Evolutionary conservation across 23 tunicate genomes (phyloP).

Genomic region (Botrylloides violaceus): DNA sequence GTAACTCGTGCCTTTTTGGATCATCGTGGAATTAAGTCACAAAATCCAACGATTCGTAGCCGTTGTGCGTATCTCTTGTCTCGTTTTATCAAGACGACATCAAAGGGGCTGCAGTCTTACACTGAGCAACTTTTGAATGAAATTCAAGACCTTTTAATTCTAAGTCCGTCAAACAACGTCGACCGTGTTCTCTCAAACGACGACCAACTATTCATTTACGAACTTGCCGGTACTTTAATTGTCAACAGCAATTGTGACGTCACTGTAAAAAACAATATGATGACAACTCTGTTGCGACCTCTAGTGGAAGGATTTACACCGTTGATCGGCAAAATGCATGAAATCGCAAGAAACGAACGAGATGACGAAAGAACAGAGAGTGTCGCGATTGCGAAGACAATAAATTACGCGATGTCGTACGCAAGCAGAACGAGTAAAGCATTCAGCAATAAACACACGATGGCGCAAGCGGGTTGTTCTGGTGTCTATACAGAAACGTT

Average conservation of each 20-base stretch:
- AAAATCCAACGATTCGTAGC: conserved; percentile 60
- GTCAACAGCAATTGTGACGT: conserved; percentile 52
- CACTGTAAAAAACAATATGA: conserved; percentile 30
- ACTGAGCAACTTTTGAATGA: conserved; percentile 52
- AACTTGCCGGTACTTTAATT: conserved; percentile 67
- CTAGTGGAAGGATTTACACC: conserved; percentile 75
- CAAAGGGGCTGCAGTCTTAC: conserved; percentile 59
- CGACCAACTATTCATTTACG: conserved; percentile 83
- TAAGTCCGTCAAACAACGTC: conserved; percentile 20
- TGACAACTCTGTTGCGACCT: conserved; percentile 76
- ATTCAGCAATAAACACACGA: conserved; percentile 85
- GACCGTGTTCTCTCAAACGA: conserved; percentile 57
- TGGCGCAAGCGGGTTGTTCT: conserved; percentile 72
- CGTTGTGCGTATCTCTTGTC: conserved; percentile 91
- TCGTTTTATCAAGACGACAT: conserved; percentile 71
- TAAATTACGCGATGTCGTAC: conserved; percentile 87
- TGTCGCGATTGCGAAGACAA: conserved; percentile 37
- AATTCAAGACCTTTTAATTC: conserved; percentile 35
- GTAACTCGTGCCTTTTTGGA: conserved; percentile 70
- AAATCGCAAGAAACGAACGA: conserved; percentile 12
- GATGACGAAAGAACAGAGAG: conserved; percentile 13
- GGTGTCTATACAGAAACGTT: conserved; percentile 72
- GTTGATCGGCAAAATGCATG: conserved; percentile 34
- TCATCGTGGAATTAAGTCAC: conserved; percentile 56
- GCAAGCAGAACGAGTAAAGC: conserved; percentile 95